Evolutionary conservation across 2,113 vertebrate genomes (phyloP).

Genomic region (Zosterops lateralis): DNA sequence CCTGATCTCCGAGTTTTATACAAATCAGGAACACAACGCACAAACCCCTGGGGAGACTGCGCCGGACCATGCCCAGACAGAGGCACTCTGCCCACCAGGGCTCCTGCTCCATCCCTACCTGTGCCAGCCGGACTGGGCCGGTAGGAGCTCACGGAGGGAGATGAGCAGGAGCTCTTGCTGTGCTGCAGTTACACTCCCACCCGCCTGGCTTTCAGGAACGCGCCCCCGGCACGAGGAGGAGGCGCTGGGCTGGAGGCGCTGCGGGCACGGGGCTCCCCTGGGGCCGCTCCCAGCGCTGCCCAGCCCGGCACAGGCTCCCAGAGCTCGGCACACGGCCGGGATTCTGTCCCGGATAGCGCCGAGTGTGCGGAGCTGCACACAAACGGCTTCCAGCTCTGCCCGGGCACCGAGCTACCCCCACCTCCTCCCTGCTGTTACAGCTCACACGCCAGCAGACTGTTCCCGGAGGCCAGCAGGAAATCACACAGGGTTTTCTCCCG

Average conservation of each 20-base stretch:
- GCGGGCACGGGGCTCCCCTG: not conserved
- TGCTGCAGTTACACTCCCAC: not conserved
- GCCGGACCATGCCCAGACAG: not conserved
- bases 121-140: not conserved
- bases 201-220: not conserved
- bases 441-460: not conserved
- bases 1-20: not conserved
- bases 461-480: not conserved
- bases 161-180: not conserved
- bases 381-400: not conserved
- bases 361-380: no score
- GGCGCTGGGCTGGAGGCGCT: not conserved
- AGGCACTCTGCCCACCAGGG: fast-evolving
- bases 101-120: not conserved
- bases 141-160: fast-evolving
- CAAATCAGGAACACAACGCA: not conserved
- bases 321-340: fast-evolving
- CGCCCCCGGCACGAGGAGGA: not conserved
- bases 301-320: not conserved
- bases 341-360: fast-evolving
- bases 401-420: not conserved
- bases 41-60: not conserved
- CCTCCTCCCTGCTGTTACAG: not conserved
- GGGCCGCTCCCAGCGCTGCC: not conserved
- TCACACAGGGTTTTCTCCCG: not conserved